A percentile compares a stretch with the other conserved stretches of the same genome.
Conservation (phyloP, 2,797 vertebrate species). For the Enoplosus armatus region DNA sequence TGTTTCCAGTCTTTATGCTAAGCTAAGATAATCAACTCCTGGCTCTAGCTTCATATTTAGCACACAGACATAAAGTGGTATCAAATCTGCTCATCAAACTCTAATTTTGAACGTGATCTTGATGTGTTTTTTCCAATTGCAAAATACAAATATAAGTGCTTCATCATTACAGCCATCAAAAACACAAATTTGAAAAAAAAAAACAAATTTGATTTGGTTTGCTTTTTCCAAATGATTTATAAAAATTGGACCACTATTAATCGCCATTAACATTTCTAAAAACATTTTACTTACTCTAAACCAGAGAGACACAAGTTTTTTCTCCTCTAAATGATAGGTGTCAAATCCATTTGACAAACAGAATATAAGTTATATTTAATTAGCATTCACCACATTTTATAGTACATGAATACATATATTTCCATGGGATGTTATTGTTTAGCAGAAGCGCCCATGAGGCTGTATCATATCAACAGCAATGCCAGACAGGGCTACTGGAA, state of each 20-base stretch:
- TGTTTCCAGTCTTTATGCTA: background rate
- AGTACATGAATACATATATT: background rate
- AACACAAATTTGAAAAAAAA: too few relatives aligned
- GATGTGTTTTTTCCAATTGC: too few relatives aligned
- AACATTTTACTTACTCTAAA: background rate
- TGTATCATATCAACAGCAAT: constrained; percentile 28
- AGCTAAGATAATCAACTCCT: background rate
- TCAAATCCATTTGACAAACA: background rate
- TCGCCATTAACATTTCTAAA: background rate
- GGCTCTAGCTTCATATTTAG: background rate
- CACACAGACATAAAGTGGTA: background rate
- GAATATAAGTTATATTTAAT: background rate
- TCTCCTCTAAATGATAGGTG: background rate
- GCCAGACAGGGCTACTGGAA: constrained; percentile 17
- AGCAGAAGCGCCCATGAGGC: background rate
- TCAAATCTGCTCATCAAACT: too few relatives aligned
- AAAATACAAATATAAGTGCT: too few relatives aligned
- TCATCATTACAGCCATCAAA: too few relatives aligned
- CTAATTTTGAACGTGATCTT: too few relatives aligned
- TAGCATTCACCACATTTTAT: background rate
- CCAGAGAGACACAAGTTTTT: background rate
- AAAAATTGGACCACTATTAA: background rate
- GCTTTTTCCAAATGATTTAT: background rate
- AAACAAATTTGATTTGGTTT: background rate
- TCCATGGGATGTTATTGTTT: background rate